A percentile compares a stretch with the other conserved stretches of the same genome.
Conservation (phyloP, 2,113 vertebrate species). For the Laticauda colubrina region DNA sequence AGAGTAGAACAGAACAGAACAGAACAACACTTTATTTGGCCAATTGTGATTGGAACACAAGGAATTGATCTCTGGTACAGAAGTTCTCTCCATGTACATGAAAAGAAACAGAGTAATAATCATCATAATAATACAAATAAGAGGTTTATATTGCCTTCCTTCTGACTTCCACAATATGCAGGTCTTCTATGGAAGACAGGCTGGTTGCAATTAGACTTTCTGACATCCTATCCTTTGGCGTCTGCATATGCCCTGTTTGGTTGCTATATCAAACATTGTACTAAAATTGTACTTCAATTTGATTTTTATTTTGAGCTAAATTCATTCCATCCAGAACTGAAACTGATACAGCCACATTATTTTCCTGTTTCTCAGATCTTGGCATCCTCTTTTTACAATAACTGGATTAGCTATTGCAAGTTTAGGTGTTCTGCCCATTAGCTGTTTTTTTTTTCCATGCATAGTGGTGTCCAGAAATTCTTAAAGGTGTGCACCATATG, state of each 20-base stretch:
- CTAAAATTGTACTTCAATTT: background rate
- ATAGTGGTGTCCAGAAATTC: background rate
- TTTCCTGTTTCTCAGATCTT: background rate
- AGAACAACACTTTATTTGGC: background rate
- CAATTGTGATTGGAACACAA: background rate
- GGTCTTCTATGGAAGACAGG: background rate
- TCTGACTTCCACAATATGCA: background rate
- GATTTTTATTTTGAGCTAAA: background rate
- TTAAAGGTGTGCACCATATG: background rate
- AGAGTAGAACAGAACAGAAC: no score
- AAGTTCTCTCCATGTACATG: background rate
- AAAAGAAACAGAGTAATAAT: background rate
- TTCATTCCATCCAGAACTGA: background rate
- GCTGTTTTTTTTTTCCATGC: background rate
- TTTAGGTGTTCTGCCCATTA: background rate
- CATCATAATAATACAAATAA: background rate
- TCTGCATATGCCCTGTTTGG: background rate
- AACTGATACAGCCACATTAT: background rate
- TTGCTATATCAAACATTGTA: background rate
- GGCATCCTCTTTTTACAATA: background rate
- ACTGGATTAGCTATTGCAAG: background rate
- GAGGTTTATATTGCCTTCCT: background rate
- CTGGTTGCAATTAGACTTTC: background rate
- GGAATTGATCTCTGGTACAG: background rate
- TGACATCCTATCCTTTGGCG: background rate